Conservation (phyloP, 2,113 vertebrate species). For the Cariama cristata region DNA sequence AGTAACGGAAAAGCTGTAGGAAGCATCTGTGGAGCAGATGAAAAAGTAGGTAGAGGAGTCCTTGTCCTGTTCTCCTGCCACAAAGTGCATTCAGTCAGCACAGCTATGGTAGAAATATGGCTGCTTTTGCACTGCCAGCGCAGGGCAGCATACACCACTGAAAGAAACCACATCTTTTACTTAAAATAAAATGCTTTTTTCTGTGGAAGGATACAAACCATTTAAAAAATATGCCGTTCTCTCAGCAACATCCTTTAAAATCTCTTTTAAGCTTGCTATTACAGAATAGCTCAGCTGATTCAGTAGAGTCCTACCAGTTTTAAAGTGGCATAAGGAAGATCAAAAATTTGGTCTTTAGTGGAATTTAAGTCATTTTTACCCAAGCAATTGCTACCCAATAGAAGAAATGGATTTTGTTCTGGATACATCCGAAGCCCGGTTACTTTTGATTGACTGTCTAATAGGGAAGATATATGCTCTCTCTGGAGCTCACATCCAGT, state of each 20-base stretch:
- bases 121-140: neutral
- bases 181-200: neutral
- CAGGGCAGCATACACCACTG: neutral
- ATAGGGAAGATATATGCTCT: neutral
- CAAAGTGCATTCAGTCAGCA: neutral
- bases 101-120: neutral
- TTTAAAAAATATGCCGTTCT: neutral
- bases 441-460: neutral
- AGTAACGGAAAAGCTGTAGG: neutral
- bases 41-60: neutral
- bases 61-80: neutral
- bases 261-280: neutral
- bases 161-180: neutral
- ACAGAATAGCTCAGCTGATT: neutral
- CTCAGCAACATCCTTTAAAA: neutral
- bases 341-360: neutral
- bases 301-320: neutral
- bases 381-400: neutral
- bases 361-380: neutral
- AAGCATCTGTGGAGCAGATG: constrained; percentile 12
- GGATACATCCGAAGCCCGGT: neutral
- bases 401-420: neutral
- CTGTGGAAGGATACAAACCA: neutral
- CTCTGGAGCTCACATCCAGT: neutral
- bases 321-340: neutral